Base-by-base conservation (phyloP, 2,113 vertebrate genomes). In the Bucco capensis region DNA sequence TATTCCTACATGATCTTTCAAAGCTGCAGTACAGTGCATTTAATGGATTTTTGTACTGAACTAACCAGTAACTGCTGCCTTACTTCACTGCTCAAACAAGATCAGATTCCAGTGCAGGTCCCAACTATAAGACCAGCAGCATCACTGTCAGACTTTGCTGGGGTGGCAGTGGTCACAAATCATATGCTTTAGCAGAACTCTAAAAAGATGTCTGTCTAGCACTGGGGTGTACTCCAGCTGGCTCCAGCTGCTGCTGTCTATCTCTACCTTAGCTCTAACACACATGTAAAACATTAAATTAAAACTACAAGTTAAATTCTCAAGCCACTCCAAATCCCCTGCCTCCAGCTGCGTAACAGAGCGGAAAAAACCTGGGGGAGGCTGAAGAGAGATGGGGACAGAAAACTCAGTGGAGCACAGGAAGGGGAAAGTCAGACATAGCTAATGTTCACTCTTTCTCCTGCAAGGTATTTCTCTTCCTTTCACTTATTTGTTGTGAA, bases 221-320 rank as follows among this genome's bases (percentile, higher is more conserved):
- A 77, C 16, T 0, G 0, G 27, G 53, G 49, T 74, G 46, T 58
- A 77, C 84, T 66, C 15, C 89, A 91, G 72, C 71, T 81, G 78
- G 19, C 49, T 67, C 62, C 67, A 87, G 46, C 67, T 92, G 75
- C 79, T 94, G 83, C 89, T 88, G 38, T 56, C 60, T 53, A 31
- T 54, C 73, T 87, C 70, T 87, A 73, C 31, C 72, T 75, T 22
- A 93, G 75, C 64, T 89, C 83, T 71, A 77, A 57, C 81, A 60
- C 86, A 94, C 49, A 47, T 72, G 66, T 54, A 88, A 93, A 90
- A 91, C 31, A 81, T 88, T 91, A 79, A 47, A 94, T 75, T 86
- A 84, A 81, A 94, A 75, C 86, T 90, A 44, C n/a, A 88, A 88
- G 14, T 83, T 87, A 73, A 85, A 90, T 73, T 50, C 25, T 72